Evolutionary conservation across 2,113 vertebrate species (phyloP), one percentile per base, ranked within the genome.

Genomic region (Coptodon bakossiorum): DNA sequence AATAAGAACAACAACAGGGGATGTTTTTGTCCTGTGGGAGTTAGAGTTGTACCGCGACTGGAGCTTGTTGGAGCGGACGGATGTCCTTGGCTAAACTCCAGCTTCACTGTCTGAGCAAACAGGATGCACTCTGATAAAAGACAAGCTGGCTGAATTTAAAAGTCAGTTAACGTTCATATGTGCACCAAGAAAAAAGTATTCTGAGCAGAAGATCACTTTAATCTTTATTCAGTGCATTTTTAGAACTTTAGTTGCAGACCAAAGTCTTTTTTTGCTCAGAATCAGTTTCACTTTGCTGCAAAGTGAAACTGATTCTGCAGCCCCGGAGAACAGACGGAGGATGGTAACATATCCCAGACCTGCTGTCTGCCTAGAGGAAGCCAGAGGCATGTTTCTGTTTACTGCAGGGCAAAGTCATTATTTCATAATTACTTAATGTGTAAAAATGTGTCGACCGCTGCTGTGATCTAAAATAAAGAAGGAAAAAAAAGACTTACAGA

Each of bases 291-390:
- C 53, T 54, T 36, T 36, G 27, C 45, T 0, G 31, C 81, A 81
- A 9, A 68, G 53, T 34, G 45, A 82, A 76, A 50, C 11, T 1
- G 43, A 27, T 3, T 34, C 19, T 54, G 50, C 9, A 78, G 73
- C 79, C 9, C 48, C 7, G 48, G 86, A 88, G 86, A 85, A 84
- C 90, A 81, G 86, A 79, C 40, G 61, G 80, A 56, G 78, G 31
- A 80, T 9, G 31, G 40, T 13, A 78, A 40, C 83, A 80, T 10
- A n/a, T 80, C 87, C 73, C 84, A 43, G 76, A 86, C 84, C 83
- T 82, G 86, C 88, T 88, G 80, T 87, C 14, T 59, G 86, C 92
- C 92, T 71, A 2, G 6, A 91, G 88, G 59, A 81, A 59, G 89
- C 90, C 81, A 6, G 56, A 87, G 92, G 90, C 85, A 24, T 80